Evolutionary conservation across 2,113 vertebrate genomes (phyloP).

Genomic region (Nerophis lumbriciformis): DNA sequence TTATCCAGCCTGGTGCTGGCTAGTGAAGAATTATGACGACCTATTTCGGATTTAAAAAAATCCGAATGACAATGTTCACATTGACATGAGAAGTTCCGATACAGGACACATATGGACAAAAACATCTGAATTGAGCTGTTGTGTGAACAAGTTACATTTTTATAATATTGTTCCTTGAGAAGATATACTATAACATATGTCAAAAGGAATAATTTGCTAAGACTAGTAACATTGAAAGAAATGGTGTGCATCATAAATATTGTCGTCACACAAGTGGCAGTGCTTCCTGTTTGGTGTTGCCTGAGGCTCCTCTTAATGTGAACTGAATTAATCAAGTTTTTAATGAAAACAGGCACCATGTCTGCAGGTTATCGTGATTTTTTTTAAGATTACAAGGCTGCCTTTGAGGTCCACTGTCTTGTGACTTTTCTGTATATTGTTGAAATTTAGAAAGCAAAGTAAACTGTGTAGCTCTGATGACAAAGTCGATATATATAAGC

Average conservation of each 20-base stretch:
- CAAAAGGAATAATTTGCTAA: neutral
- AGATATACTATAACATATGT: neutral
- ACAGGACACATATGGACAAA: no score
- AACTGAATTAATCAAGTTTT: neutral
- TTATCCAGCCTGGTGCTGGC: no score
- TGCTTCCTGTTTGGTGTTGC: no score
- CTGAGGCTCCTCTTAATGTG: neutral
- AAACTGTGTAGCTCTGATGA: slow-evolving; percentile 38
- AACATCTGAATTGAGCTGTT: no score
- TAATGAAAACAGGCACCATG: neutral
- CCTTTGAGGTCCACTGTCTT: slow-evolving; percentile 17
- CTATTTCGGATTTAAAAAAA: no score
- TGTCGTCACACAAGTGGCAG: slow-evolving; percentile 1
- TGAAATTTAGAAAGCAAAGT: slow-evolving; percentile 9
- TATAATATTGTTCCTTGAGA: no score
- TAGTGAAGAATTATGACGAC: no score
- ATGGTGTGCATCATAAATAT: neutral
- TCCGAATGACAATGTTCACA: no score
- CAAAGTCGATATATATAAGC: neutral
- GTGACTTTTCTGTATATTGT: slow-evolving; percentile 15
- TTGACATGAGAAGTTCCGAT: no score
- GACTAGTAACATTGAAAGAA: neutral
- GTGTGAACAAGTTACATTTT: no score
- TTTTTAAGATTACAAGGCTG: neutral
- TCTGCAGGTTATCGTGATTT: neutral